Conservation (phyloP, 2,113 vertebrate genomes). For the Python bivittatus region DNA sequence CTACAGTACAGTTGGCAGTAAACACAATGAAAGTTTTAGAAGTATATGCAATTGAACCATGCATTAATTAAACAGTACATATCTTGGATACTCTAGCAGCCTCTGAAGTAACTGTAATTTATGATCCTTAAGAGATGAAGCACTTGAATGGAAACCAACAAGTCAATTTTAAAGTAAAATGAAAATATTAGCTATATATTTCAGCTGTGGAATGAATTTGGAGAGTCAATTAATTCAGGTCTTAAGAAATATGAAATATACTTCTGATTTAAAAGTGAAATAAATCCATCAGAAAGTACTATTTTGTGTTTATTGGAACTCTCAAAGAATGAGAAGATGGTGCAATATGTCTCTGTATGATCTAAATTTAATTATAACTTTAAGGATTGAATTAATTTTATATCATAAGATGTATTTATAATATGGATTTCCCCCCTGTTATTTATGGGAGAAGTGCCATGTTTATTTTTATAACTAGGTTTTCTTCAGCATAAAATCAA, state of each 20-base stretch:
- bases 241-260: background rate
- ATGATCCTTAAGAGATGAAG: background rate
- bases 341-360: background rate
- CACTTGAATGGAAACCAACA: background rate
- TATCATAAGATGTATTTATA: background rate
- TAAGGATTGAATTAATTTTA: background rate
- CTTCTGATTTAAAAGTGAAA: background rate
- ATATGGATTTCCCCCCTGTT: background rate
- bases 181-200: background rate
- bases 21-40: no score
- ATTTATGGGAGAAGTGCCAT: background rate
- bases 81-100: background rate
- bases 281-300: background rate
- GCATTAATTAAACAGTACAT: background rate
- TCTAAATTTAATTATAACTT: background rate
- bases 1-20: background rate
- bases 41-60: background rate
- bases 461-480: background rate
- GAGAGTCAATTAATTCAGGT: background rate
- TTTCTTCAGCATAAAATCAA: background rate
- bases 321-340: background rate
- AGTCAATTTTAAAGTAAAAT: background rate
- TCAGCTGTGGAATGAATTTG: background rate
- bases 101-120: background rate
- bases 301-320: background rate